Conservation (phyloP, 2,797 vertebrate genomes). For the Carapus acus region DNA sequence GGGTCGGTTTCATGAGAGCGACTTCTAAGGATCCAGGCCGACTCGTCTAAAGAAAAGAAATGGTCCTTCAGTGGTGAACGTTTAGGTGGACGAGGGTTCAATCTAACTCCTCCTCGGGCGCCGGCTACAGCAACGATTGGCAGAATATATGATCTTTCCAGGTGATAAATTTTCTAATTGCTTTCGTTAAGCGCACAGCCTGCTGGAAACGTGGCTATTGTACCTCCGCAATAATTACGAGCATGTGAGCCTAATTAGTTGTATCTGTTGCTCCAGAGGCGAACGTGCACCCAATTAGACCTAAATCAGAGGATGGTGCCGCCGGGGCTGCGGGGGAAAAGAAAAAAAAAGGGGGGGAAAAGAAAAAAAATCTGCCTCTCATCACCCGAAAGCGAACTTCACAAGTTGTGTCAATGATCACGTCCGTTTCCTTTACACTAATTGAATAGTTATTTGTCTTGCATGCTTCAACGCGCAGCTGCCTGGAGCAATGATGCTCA, state of each 20-base stretch:
- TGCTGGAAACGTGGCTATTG: conserved; percentile 63
- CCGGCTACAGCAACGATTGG: conserved; percentile 27
- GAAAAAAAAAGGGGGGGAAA: too few species aligned
- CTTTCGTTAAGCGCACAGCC: conserved; percentile 69
- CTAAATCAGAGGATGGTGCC: conserved; percentile 65
- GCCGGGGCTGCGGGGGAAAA: conserved; percentile 31
- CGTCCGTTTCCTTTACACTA: conserved; percentile 50
- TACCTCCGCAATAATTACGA: conserved; percentile 76
- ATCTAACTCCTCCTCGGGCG: conserved; percentile 50
- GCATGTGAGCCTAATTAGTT: conserved; percentile 75
- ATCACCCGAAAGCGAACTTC: too few species aligned
- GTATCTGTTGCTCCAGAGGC: conserved; percentile 72
- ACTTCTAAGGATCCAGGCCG: too few species aligned
- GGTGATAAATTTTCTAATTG: conserved; percentile 73
- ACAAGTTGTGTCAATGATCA: conserved; percentile 53
- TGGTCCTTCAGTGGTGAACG: conserved; percentile 1
- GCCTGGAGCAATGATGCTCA: too few species aligned
- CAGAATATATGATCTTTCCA: conserved; percentile 67
- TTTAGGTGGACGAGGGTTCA: conserved; percentile 25
- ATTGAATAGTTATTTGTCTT: conserved; percentile 44
- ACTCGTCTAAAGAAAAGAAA: too few species aligned
- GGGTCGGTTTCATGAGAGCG: too few species aligned
- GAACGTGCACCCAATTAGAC: conserved; percentile 72
- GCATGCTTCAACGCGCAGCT: too few species aligned
- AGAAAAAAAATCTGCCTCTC: too few species aligned